These are phyloP conservation scores for Furnarius figulus DNA, from an alignment of 2,113 vertebrate species.

Conservation along the genomic window DNA sequence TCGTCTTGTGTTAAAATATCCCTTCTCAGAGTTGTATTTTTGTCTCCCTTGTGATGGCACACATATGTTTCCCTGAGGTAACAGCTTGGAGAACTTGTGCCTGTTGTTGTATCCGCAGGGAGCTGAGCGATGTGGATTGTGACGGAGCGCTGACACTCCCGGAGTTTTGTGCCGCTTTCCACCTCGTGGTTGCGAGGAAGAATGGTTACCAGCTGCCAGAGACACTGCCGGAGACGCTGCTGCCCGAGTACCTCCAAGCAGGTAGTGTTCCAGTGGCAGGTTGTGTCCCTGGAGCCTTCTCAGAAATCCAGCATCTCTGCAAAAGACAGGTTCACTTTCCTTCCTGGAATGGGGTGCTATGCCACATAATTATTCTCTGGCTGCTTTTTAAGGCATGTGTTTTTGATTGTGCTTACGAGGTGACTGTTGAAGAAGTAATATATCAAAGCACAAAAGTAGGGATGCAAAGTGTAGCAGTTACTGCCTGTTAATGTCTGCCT, in stretches of 20 bases:
- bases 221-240: constrained; percentile 83
- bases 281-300: not conserved
- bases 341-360: not conserved
- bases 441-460: not conserved
- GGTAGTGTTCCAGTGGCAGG: constrained; percentile 15
- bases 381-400: not conserved
- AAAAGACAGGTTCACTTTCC: not conserved
- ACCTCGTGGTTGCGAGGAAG: constrained; percentile 94
- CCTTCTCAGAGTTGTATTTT: not conserved
- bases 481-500: not conserved
- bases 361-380: not conserved
- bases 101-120: constrained; percentile 74
- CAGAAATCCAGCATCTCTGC: accelerated
- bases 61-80: accelerated
- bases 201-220: constrained; percentile 92
- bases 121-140: constrained; percentile 91
- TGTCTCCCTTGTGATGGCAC: accelerated
- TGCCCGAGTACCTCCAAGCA: constrained; percentile 77
- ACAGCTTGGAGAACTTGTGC: accelerated
- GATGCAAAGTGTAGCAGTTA: not conserved
- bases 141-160: constrained; percentile 89
- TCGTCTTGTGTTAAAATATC: not conserved
- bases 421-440: not conserved
- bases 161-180: constrained; percentile 94
- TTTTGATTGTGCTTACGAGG: not conserved